Base-by-base conservation (phyloP, 1,140 invertebrate species). In the Oreohelix idahoensis region DNA sequence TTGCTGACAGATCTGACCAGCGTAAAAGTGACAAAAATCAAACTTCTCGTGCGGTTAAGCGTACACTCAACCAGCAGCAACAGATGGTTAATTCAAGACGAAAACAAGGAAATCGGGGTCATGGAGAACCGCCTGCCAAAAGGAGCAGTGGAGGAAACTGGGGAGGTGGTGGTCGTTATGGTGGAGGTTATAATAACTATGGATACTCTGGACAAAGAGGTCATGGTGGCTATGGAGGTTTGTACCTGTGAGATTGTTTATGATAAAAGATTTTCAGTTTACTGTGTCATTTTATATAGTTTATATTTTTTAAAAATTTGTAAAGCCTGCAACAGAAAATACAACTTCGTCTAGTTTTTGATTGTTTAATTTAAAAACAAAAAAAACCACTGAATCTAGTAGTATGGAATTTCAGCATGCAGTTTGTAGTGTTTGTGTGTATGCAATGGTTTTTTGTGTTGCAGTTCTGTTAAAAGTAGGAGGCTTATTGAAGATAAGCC, bases 51-150 rank as follows among this genome's bases (percentile, higher is more conserved):
- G 2, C 35, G 1, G 36, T 79, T 1, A 79, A 79, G n/a, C 51
- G 78, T 5, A 69, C 78, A 23, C 29, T 79, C 15, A 32, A 66
- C 35, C 78, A 66, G 53, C 80, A 82, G 51, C 80, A 82, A 39
- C n/a, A 23, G 8, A 26, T 36, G 10, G 20, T 63, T 8, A 49
- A 82, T 35, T 11, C 29, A 2, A 73, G 71, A 63, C 32, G 80
- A 15, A 23, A 35, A 8, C 70, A 82, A 8, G n/a, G n/a, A 4
- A 75, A 63, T 13, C 42, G 80, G 32, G 80, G 80, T 23, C 20
- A n/a, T 13, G n/a, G 80, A 36, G 70, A 38, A 20, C 66, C 49
- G 8, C 5, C n/a, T 49, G 4, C 53, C 15, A 23, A 26, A 36
- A 71, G 63, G 10, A 58, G 79, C n/a, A 4, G 51, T 2, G 17